Evolutionary conservation across 2,113 vertebrate species (phyloP).

Genomic region (Herpailurus yagouaroundi): DNA sequence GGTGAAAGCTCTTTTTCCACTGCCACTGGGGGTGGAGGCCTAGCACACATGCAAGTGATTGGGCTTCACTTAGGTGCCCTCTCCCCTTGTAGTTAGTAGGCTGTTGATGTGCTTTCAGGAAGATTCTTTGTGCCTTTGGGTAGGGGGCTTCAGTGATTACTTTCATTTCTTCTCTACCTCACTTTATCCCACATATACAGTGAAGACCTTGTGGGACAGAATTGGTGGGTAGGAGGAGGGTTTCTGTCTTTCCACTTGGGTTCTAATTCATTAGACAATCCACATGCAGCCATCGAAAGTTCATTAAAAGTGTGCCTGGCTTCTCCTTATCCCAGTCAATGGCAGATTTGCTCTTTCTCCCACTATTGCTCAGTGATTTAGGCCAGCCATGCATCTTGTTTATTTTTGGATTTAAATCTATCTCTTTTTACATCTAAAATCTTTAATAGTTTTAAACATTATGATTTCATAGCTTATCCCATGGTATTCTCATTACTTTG

Average conservation of each 20-base stretch:
- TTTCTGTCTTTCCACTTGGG: neutral
- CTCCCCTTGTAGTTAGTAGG: neutral
- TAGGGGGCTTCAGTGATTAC: accelerated
- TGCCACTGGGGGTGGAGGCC: neutral
- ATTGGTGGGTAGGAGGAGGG: neutral
- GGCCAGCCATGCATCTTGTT: neutral
- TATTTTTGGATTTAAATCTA: neutral
- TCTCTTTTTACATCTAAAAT: neutral
- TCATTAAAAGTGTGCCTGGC: neutral
- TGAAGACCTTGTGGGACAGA: neutral
- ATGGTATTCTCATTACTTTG: neutral
- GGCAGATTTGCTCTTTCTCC: neutral
- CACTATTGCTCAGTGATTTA: neutral
- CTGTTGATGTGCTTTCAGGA: neutral
- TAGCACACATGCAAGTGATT: neutral
- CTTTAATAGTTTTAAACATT: neutral
- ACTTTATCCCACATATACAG: too few relatives aligned
- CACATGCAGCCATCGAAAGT: neutral
- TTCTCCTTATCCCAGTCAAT: neutral
- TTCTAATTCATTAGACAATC: neutral
- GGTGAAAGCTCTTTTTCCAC: accelerated
- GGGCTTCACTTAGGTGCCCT: neutral
- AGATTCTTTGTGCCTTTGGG: neutral
- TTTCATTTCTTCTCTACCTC: neutral
- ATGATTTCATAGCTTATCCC: neutral